phyloP scores from a whole-genome alignment of 2,888 invertebrate genomes.

The Rhopalosiphum nymphaeae region DNA sequence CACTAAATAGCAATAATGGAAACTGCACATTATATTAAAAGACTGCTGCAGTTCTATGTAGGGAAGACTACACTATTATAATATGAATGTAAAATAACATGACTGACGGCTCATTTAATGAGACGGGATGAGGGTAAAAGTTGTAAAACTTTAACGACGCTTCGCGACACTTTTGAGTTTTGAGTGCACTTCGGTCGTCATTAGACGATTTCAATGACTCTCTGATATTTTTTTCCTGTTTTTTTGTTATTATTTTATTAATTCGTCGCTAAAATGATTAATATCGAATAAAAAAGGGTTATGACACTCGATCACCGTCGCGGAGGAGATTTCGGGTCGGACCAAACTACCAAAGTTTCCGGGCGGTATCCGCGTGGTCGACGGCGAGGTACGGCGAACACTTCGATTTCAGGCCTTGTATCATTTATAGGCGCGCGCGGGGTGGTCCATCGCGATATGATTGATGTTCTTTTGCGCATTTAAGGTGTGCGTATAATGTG shows the following conservation, averaged over 20 bases:
- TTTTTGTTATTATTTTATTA: constrained; percentile 6
- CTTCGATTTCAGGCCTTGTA: constrained; percentile 57
- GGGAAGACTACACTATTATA: background rate
- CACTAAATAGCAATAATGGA: background rate
- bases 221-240: background rate
- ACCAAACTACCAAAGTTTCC: constrained; percentile 47
- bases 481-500: background rate
- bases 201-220: background rate
- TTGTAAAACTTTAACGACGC: background rate
- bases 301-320: background rate
- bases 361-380: background rate
- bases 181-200: background rate
- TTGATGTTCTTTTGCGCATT: constrained; percentile 49
- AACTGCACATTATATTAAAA: background rate
- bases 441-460: constrained; percentile 50
- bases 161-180: background rate
- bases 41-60: background rate
- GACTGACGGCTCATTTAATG: background rate
- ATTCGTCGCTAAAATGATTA: constrained; percentile 48
- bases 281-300: constrained; percentile 43
- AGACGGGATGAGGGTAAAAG: background rate
- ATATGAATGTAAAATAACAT: background rate
- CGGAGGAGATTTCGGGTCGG: constrained; percentile 24
- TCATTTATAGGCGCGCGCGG: background rate
- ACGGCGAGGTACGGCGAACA: background rate